These are phyloP conservation scores for Drosophila cardini DNA, from an alignment of 1,140 invertebrate genomes.

Conservation along the genomic window DNA sequence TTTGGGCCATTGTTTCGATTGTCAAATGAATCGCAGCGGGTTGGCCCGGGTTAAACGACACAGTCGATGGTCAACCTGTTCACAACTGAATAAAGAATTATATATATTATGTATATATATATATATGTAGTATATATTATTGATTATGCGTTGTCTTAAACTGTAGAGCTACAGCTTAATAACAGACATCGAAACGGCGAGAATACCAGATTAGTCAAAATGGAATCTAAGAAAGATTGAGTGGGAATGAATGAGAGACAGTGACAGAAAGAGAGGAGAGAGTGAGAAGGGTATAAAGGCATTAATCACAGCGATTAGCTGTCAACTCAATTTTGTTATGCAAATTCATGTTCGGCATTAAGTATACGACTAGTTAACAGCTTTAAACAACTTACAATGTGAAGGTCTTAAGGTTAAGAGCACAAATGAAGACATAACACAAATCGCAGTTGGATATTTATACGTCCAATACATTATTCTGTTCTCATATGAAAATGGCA, in stretches of 20 bases:
- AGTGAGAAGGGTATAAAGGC: slow-evolving; percentile 12
- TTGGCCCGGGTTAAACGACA: slow-evolving; percentile 70
- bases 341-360: slow-evolving; percentile 28
- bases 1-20: slow-evolving; percentile 31
- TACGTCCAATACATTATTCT: slow-evolving; percentile 2
- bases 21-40: slow-evolving; percentile 30
- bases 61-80: slow-evolving; percentile 73
- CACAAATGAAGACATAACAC: slow-evolving; percentile 15
- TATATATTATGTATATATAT: not conserved
- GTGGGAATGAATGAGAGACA: not conserved
- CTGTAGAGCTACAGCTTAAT: slow-evolving; percentile 23
- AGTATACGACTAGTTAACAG: slow-evolving; percentile 37
- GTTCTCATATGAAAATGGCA: slow-evolving; percentile 33
- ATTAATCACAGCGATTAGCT: slow-evolving; percentile 57
- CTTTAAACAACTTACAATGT: slow-evolving; percentile 10
- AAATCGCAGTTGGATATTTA: not conserved
- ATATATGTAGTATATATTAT: slow-evolving; percentile 55
- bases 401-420: slow-evolving; percentile 30
- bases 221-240: not conserved
- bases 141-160: slow-evolving; percentile 51
- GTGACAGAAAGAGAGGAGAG: slow-evolving; percentile 8
- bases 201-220: slow-evolving; percentile 22
- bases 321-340: slow-evolving; percentile 46
- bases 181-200: slow-evolving; percentile 7
- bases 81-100: slow-evolving; percentile 30